Percentiles rank a stretch among this genome's conserved stretches.
Conservation (phyloP, 2,113 vertebrate genomes). For the Upupa epops region DNA sequence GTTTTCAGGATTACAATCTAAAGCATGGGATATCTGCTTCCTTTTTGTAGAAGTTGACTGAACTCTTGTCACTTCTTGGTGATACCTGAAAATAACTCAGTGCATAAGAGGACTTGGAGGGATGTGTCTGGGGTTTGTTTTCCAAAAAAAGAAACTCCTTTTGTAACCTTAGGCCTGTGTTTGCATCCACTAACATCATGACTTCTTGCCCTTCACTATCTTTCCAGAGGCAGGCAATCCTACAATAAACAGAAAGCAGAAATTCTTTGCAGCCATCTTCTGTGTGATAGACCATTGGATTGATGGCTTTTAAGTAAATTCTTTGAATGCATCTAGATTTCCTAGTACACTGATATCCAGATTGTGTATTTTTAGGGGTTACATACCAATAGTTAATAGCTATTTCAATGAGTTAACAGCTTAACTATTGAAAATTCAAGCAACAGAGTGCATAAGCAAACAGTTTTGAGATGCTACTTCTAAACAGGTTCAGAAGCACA, state of each 20-base stretch:
- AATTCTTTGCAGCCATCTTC: neutral
- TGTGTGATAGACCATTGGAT: neutral
- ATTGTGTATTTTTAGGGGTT: neutral
- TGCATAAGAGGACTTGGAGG: neutral
- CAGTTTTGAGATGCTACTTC: neutral
- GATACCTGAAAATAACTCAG: neutral
- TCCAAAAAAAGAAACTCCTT: neutral
- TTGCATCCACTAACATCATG: neutral
- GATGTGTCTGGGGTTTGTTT: neutral
- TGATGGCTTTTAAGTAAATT: neutral
- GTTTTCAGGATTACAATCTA: neutral
- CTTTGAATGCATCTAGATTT: neutral
- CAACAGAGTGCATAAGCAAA: neutral
- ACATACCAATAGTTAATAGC: neutral
- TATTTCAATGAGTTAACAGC: neutral
- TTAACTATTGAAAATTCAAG: neutral
- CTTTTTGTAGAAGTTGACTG: neutral
- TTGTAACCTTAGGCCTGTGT: neutral
- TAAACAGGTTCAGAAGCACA: neutral
- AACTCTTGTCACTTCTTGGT: neutral
- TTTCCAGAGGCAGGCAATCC: neutral
- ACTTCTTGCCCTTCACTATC: neutral
- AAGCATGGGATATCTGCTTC: neutral
- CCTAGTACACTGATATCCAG: neutral
- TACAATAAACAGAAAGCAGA: neutral